Evolutionary conservation across 2,888 invertebrate genomes (phyloP).

Genomic region (Rhogogaster chlorosoma): DNA sequence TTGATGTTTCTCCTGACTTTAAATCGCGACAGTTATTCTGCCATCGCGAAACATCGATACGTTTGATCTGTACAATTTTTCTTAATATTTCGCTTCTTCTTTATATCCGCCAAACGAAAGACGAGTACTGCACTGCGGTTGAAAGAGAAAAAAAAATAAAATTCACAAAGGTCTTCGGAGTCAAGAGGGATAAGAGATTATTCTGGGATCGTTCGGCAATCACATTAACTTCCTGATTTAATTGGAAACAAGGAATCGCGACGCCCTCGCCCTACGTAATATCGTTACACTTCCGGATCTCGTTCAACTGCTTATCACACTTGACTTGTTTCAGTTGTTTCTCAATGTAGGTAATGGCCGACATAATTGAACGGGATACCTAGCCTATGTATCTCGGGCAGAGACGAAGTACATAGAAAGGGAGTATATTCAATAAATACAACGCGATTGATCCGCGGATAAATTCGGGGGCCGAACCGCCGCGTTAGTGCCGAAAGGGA

Average conservation of each 20-base stretch:
- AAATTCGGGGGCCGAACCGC: neutral
- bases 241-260: neutral
- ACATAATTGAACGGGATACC: neutral
- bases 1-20: neutral
- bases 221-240: neutral
- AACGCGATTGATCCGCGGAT: neutral
- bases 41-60: neutral
- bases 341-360: neutral
- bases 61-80: neutral
- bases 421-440: neutral
- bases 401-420: neutral
- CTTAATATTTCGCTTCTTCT: neutral
- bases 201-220: neutral
- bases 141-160: neutral
- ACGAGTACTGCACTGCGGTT: neutral
- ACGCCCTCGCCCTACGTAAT: neutral
- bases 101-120: neutral
- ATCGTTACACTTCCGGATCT: neutral
- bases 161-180: neutral
- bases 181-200: neutral
- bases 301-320: neutral
- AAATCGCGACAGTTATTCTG: neutral
- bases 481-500: neutral
- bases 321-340: neutral
- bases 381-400: neutral